Conservation (phyloP, 2,113 vertebrate species). For the Brachionichthys hirsutus region DNA sequence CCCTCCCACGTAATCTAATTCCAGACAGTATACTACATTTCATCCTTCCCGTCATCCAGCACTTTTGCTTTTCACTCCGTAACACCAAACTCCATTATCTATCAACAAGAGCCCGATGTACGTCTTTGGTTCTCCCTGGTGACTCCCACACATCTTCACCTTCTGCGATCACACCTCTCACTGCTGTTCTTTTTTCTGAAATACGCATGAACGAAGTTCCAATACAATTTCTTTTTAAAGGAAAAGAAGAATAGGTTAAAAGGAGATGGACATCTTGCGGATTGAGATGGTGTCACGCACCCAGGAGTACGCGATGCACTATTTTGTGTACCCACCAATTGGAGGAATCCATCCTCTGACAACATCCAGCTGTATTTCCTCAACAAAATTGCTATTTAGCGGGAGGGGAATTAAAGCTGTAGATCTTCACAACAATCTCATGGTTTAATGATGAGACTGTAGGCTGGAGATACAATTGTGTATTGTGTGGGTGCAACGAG, state of each 20-base stretch:
- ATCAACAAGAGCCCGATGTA: neutral
- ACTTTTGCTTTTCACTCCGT: conserved; percentile 13
- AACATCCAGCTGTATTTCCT: conserved; percentile 10
- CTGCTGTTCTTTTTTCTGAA: neutral
- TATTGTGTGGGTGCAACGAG: conserved; percentile 20
- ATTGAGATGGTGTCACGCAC: neutral
- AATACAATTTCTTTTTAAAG: no score
- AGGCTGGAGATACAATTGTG: conserved; percentile 11
- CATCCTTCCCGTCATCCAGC: conserved; percentile 25
- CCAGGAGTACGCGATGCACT: neutral
- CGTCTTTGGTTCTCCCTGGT: conserved; percentile 3
- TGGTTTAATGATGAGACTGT: conserved; percentile 14
- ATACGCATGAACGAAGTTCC: no score
- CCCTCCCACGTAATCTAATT: conserved; percentile 53
- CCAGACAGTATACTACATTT: conserved; percentile 38
- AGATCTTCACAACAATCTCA: conserved; percentile 16
- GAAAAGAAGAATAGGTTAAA: neutral
- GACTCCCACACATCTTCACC: conserved; percentile 17
- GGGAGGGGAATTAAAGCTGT: conserved; percentile 11
- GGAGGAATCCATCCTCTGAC: conserved; percentile 12
- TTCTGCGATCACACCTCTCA: conserved; percentile 5
- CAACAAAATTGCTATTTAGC: conserved; percentile 32
- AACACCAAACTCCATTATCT: conserved; percentile 26
- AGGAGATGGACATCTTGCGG: conserved; percentile 3
- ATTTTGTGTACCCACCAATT: conserved; percentile 12